Conservation (phyloP, 1,140 invertebrate genomes). For the Drosophila nigromelanica region DNA sequence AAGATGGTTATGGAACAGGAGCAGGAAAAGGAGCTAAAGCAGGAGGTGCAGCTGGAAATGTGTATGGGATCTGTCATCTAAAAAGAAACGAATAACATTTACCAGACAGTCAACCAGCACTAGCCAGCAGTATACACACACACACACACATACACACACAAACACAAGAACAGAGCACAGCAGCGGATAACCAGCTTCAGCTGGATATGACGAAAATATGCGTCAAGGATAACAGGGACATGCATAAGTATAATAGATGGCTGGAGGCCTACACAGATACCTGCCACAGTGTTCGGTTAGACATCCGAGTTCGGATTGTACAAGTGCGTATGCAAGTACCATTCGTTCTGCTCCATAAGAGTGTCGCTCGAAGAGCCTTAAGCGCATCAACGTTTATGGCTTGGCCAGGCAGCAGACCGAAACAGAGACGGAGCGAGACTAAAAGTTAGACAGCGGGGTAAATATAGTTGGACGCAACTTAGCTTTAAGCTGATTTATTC, state of each 20-base stretch:
- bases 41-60: background rate
- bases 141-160: background rate
- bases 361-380: slow-evolving; percentile 12
- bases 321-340: background rate
- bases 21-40: background rate
- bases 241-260: slow-evolving; percentile 1
- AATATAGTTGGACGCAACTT: background rate
- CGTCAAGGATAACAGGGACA: slow-evolving; percentile 21
- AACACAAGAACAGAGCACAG: too few species aligned
- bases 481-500: slow-evolving; percentile 17
- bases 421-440: background rate
- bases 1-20: background rate
- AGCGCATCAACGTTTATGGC: slow-evolving; percentile 44
- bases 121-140: background rate
- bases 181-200: background rate
- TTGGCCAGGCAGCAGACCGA: slow-evolving; percentile 14
- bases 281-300: background rate
- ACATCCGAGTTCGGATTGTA: background rate
- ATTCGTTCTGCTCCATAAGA: slow-evolving; percentile 18
- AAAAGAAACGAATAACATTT: background rate
- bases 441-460: background rate
- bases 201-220: slow-evolving; percentile 26
- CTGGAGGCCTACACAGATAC: background rate
- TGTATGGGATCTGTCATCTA: background rate
- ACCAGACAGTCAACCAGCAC: background rate